Evolutionary conservation across 1,140 invertebrate species (phyloP).

Genomic region (Andrena cerasifolii): DNA sequence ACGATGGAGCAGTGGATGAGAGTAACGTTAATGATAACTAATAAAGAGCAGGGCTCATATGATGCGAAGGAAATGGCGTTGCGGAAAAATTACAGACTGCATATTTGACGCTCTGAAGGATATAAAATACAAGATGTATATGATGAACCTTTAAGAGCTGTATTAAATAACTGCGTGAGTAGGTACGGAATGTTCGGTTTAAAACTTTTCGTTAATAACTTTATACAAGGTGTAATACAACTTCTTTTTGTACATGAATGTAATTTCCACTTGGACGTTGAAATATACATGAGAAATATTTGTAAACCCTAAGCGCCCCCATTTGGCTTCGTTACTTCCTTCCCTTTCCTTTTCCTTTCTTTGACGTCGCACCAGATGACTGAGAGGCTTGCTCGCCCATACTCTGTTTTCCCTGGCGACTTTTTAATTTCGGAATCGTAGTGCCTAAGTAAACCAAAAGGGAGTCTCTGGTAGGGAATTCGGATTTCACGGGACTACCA

Average conservation of each 20-base stretch:
- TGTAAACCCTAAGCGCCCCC: background rate
- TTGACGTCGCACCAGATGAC: constrained; percentile 70
- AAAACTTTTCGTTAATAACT: constrained; percentile 25
- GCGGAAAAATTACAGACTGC: background rate
- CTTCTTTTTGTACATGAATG: constrained; percentile 21
- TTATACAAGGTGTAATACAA: constrained; percentile 36
- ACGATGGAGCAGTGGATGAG: background rate
- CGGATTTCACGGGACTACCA: constrained; percentile 88
- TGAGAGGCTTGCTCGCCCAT: constrained; percentile 76
- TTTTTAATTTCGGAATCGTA: constrained; percentile 96
- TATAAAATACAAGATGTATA: background rate
- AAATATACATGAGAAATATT: constrained; percentile 18
- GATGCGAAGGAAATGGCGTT: background rate
- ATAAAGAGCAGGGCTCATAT: background rate
- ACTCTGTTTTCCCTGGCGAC: constrained; percentile 84
- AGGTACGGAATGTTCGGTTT: background rate
- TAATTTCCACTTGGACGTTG: constrained; percentile 6
- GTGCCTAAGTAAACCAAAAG: constrained; percentile 90
- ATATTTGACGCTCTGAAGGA: background rate
- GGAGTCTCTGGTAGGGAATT: constrained; percentile 90
- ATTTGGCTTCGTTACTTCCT: constrained; percentile 70
- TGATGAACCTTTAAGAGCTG: constrained; percentile 3
- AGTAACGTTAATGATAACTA: constrained; percentile 1
- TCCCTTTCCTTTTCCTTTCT: constrained; percentile 80
- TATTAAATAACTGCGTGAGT: constrained; percentile 10